These are phyloP conservation scores for Sparus aurata DNA, from an alignment of 2,797 vertebrate genomes.

Conservation along the genomic window DNA sequence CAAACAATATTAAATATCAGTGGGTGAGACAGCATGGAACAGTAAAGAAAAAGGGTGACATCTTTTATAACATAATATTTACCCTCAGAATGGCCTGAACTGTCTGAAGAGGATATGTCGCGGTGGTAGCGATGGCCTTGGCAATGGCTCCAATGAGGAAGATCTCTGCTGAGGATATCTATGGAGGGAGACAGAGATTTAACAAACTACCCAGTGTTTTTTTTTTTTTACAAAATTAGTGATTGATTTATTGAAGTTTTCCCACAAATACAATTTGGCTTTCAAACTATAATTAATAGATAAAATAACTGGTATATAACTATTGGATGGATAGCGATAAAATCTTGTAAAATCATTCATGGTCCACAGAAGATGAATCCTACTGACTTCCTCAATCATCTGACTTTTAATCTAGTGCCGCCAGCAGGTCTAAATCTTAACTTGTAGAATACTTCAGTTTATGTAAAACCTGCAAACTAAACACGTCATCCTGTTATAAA, in stretches of 20 bases:
- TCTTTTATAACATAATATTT: slow-evolving; percentile 27
- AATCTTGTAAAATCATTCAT: no score
- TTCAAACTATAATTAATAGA: neutral
- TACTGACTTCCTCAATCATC: no score
- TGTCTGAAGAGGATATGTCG: slow-evolving; percentile 88
- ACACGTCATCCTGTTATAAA: neutral
- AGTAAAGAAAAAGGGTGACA: neutral
- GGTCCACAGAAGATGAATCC: no score
- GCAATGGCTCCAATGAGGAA: slow-evolving; percentile 88
- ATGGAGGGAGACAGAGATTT: slow-evolving; percentile 35
- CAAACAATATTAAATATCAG: no score
- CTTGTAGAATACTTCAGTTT: neutral
- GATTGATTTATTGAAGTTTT: neutral
- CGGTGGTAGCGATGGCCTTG: slow-evolving; percentile 87
- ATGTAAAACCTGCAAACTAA: neutral
- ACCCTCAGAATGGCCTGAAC: slow-evolving; percentile 89
- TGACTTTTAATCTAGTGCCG: no score
- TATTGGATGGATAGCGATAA: no score
- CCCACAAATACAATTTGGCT: neutral
- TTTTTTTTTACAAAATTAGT: neutral
- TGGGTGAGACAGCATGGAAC: no score
- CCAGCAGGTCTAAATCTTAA: neutral
- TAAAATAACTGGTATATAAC: neutral
- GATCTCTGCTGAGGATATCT: slow-evolving; percentile 88
- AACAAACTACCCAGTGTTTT: neutral